Evolutionary conservation across 1,140 invertebrate genomes (phyloP).

Genomic region (Mizuhopecten yessoensis): DNA sequence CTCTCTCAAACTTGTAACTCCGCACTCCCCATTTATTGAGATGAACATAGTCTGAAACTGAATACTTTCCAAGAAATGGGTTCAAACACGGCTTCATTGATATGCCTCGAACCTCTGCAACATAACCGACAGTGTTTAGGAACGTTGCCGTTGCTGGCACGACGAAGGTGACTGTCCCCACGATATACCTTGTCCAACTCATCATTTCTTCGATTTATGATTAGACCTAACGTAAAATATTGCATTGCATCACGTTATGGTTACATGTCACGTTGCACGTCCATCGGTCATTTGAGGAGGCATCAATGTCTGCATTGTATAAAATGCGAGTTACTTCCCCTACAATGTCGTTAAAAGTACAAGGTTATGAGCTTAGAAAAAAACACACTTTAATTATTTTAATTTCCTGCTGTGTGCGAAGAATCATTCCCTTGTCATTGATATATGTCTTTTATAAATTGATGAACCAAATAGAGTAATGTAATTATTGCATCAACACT

Average conservation of each 20-base stretch:
- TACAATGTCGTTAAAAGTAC: background rate
- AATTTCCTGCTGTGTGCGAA: background rate
- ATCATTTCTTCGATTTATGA: background rate
- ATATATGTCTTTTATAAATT: no score
- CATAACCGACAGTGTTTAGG: background rate
- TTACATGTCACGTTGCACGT: no score
- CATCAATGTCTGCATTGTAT: background rate
- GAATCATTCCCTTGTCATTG: background rate
- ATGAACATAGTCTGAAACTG: background rate
- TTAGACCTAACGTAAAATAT: background rate
- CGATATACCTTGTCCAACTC: background rate
- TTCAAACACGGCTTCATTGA: background rate
- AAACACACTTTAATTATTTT: background rate
- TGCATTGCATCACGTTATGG: no score
- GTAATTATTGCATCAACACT: background rate
- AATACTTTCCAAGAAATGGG: background rate
- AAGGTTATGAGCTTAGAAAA: background rate
- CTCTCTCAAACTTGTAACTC: background rate
- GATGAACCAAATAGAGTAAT: background rate
- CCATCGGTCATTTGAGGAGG: no score
- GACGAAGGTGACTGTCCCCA: background rate
- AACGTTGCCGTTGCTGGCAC: background rate
- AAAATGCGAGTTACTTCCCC: background rate
- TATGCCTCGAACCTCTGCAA: slow-evolving; percentile 2
- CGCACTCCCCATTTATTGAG: background rate